Base-by-base conservation (phyloP, 2,888 invertebrate species). In the Chrysotoxum bicinctum region DNA sequence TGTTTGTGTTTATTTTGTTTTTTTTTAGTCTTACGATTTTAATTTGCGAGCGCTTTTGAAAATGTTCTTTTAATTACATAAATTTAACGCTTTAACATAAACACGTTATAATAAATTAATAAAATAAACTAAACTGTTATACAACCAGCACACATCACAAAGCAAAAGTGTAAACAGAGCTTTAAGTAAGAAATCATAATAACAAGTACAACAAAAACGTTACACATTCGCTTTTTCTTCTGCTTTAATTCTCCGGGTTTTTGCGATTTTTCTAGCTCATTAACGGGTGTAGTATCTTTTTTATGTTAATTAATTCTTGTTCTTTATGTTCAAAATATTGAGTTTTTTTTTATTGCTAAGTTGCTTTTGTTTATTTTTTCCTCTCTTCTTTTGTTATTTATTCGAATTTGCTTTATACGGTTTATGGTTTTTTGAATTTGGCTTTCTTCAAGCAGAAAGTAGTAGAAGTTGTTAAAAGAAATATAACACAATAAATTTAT, bases 111-210 rank as follows among this genome's bases (percentile, higher is more conserved):
- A 19, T 21, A 50, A 16, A 45, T 21, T 7, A 48, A 30, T 48
- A 60, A 52, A 70, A 78, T 52, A 50, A 43, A 40, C 50, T 56
- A 80, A 68, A 68, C 32, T 68, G 75, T 10, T 10, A 45, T 37
- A 40, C 23, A 84, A 68, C 54, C 35, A 76, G 62, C 72, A 77
- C 54, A 64, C 64, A 66, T 30, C 43, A 64, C 64, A 64, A 45
- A 64, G 30, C 66, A 35, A 50, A 54, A 68, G 80, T 85, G 85
- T 85, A 64, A 73, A 81, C 76, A 77, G 73, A 85, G 75, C 79
- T 76, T 84, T 72, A 81, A 81, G 69, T 85, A 80, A 85, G 80
- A 81, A 85, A 85, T 85, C 85, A 85, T 85, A 81, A 83, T 37
- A 37, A 35, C 19, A 56, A 21, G 19, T 9, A 21, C 19, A 54